These are phyloP conservation scores for Nyctibius grandis DNA, from an alignment of 2,797 vertebrate genomes.

Conservation along the genomic window DNA sequence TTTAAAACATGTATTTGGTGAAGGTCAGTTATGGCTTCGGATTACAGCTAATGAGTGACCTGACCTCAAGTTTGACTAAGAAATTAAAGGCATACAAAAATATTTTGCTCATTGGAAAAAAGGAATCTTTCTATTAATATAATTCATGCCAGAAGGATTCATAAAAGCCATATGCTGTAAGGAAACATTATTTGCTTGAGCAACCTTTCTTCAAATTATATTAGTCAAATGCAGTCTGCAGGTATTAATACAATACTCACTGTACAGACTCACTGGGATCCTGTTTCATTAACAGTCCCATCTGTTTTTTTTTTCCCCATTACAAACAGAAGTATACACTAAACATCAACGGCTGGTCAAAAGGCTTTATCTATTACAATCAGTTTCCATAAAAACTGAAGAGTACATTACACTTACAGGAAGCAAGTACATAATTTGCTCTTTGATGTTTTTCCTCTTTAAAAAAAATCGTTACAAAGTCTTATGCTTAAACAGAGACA, in stretches of 20 bases:
- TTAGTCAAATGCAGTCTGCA: slow-evolving; percentile 45
- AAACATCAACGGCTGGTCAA: slow-evolving; percentile 70
- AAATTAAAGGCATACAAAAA: slow-evolving; percentile 78
- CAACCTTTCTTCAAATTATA: slow-evolving; percentile 40
- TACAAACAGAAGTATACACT: slow-evolving; percentile 69
- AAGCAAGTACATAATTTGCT: slow-evolving; percentile 87
- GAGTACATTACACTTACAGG: slow-evolving; percentile 74
- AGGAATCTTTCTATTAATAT: slow-evolving; percentile 61
- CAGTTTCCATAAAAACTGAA: slow-evolving; percentile 75
- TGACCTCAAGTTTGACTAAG: slow-evolving; percentile 66
- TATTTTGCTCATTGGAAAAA: slow-evolving; percentile 72
- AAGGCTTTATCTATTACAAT: slow-evolving; percentile 76
- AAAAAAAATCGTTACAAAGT: slow-evolving; percentile 98
- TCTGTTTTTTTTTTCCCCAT: background rate
- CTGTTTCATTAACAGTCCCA: slow-evolving; percentile 52
- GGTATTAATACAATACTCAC: slow-evolving; percentile 49
- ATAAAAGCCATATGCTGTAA: slow-evolving; percentile 61
- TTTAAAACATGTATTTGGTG: slow-evolving; percentile 74
- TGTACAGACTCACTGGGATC: slow-evolving; percentile 60
- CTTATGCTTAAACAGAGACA: slow-evolving; percentile 88
- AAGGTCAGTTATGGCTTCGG: slow-evolving; percentile 81
- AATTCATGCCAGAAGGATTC: slow-evolving; percentile 60
- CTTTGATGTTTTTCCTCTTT: slow-evolving; percentile 85
- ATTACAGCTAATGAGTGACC: slow-evolving; percentile 61
- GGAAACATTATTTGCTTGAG: slow-evolving; percentile 44